Conservation (phyloP, 2,113 vertebrate genomes). For the Corythornis cristatus region DNA sequence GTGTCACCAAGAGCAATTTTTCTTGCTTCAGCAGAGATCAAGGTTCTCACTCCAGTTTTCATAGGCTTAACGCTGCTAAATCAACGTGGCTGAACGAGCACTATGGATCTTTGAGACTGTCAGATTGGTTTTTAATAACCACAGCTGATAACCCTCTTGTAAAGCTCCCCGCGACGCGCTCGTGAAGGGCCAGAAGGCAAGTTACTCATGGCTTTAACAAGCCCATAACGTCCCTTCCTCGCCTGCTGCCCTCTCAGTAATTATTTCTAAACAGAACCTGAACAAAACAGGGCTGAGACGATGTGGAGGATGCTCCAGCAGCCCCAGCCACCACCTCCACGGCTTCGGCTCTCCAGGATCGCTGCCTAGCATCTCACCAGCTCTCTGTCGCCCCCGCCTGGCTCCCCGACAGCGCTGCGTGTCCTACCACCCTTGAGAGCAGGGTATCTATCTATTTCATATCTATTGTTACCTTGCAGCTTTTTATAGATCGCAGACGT, state of each 20-base stretch:
- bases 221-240: not conserved
- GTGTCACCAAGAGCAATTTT: not conserved
- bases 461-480: not conserved
- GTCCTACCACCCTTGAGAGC: not conserved
- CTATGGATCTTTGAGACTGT: conserved; percentile 37
- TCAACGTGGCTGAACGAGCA: conserved; percentile 42
- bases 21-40: conserved; percentile 31
- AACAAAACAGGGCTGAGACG: not conserved
- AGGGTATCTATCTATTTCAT: not conserved
- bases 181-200: not conserved
- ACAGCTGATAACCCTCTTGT: not conserved
- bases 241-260: not conserved
- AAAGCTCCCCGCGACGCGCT: not conserved
- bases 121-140: conserved; percentile 38
- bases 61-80: conserved; percentile 13
- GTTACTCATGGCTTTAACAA: not conserved
- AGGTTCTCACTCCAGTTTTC: conserved; percentile 30
- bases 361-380: not conserved
- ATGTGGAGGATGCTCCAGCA: not conserved
- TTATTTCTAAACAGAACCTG: not conserved
- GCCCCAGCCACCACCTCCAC: not conserved
- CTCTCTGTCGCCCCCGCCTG: not conserved
- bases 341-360: not conserved
- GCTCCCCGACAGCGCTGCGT: not conserved
- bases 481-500: conserved; percentile 15